A percentile compares a stretch with the other conserved stretches of the same genome.
Evolutionary conservation across 2,113 vertebrate genomes (phyloP).

Genomic region (Origma solitaria): DNA sequence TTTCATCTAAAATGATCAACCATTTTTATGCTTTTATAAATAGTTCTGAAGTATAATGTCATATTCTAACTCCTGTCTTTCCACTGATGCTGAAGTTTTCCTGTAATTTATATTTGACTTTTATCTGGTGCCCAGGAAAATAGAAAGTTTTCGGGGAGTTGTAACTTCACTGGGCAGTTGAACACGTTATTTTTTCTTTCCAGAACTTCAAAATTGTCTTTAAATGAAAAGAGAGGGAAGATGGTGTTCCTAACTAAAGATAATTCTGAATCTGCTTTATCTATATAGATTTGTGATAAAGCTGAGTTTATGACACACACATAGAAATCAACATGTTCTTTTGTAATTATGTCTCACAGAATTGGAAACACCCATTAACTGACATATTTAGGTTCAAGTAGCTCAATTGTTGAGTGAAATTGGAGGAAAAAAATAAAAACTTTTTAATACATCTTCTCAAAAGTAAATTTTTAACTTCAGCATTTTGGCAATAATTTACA

Average conservation of each 20-base stretch:
- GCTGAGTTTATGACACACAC: neutral
- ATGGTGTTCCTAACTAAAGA: conserved; percentile 24
- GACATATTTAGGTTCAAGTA: neutral
- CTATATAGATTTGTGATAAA: neutral
- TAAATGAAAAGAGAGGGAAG: neutral
- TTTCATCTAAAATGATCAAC: neutral
- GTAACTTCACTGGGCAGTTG: neutral
- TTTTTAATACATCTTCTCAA: neutral
- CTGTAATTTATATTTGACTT: neutral
- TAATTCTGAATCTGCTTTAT: conserved; percentile 21
- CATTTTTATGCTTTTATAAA: neutral
- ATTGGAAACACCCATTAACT: neutral
- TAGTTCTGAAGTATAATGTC: neutral
- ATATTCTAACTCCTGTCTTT: neutral
- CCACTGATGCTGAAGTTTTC: neutral
- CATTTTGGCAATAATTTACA: neutral
- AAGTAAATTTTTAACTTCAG: neutral
- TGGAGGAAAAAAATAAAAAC: neutral
- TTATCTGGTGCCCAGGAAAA: neutral
- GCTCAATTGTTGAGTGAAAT: conserved; percentile 8
- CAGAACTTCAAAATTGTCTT: neutral
- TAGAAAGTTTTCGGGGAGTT: neutral
- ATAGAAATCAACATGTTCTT: neutral
- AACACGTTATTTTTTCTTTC: neutral
- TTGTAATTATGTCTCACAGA: neutral